These are phyloP conservation scores for Eristalinus sepulchralis DNA, from an alignment of 2,888 invertebrate species.

Conservation along the genomic window DNA sequence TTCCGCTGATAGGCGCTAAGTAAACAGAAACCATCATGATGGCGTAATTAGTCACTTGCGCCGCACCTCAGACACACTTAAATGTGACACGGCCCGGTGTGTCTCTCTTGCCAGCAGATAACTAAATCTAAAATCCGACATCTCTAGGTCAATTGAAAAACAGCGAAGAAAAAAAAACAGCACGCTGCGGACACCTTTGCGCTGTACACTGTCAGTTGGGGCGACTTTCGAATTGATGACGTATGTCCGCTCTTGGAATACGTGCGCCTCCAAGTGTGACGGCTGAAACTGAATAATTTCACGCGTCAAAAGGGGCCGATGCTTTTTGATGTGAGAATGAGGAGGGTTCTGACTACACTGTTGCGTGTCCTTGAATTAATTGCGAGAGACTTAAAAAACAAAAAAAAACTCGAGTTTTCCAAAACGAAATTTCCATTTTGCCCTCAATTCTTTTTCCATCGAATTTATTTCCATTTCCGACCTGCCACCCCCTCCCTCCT, in stretches of 20 bases:
- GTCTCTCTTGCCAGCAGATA: conserved; percentile 5
- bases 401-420: not conserved
- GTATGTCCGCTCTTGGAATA: conserved; percentile 30
- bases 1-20: conserved; percentile 11
- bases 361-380: conserved; percentile 66
- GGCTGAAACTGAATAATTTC: conserved; percentile 56
- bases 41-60: conserved; percentile 49
- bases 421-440: conserved; percentile 39
- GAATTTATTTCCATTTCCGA: conserved; percentile 57
- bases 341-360: not conserved
- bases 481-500: conserved; percentile 15
- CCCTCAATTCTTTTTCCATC: conserved; percentile 37
- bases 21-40: conserved; percentile 21
- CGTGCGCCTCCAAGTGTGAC: conserved; percentile 54
- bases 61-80: conserved; percentile 38
- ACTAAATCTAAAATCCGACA: conserved; percentile 40
- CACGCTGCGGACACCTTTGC: not conserved
- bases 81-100: conserved; percentile 29
- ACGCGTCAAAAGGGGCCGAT: conserved; percentile 6
- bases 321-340: conserved; percentile 24
- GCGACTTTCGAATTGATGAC: conserved; percentile 55
- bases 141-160: conserved; percentile 64
- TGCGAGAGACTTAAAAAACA: conserved; percentile 32
- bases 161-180: not conserved
- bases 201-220: not conserved